Percentiles rank a stretch among this genome's conserved stretches.
phyloP scores from a whole-genome alignment of 1,140 invertebrate genomes.

The Patella vulgata region DNA sequence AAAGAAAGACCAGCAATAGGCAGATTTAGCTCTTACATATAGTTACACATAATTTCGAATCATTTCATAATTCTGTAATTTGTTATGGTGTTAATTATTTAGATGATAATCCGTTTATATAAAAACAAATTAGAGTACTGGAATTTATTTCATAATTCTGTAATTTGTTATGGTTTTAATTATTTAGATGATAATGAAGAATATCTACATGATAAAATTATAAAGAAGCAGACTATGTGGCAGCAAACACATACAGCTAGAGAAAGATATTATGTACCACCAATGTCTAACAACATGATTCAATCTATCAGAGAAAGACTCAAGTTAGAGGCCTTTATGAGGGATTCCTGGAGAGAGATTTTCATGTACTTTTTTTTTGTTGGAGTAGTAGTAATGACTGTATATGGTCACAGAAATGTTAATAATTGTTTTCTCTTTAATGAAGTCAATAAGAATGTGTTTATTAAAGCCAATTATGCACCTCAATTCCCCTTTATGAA shows the following conservation, averaged over 20 bases:
- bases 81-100: too few species aligned
- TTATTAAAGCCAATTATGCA: slow-evolving; percentile 27
- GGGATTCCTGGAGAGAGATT: slow-evolving; percentile 30
- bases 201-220: slow-evolving; percentile 10
- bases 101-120: too few species aligned
- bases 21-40: too few species aligned
- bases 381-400: slow-evolving; percentile 27
- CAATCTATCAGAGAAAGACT: slow-evolving; percentile 2
- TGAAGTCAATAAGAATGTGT: slow-evolving; percentile 28
- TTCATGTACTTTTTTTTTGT: slow-evolving; percentile 34
- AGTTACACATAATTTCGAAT: too few species aligned
- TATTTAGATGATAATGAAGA: slow-evolving; percentile 13
- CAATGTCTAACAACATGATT: not conserved
- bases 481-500: slow-evolving; percentile 15
- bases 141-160: too few species aligned
- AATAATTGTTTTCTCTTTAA: slow-evolving; percentile 13
- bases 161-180: too few species aligned
- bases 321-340: slow-evolving; percentile 29
- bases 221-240: not conserved
- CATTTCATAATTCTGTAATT: too few species aligned
- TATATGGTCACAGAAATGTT: slow-evolving; percentile 36
- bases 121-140: too few species aligned
- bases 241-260: too few species aligned
- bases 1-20: too few species aligned
- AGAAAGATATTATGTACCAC: not conserved